Evolutionary conservation across 92 coral and sea anemone species (phyloP).

Genomic region (Desmophyllum pertusum): DNA sequence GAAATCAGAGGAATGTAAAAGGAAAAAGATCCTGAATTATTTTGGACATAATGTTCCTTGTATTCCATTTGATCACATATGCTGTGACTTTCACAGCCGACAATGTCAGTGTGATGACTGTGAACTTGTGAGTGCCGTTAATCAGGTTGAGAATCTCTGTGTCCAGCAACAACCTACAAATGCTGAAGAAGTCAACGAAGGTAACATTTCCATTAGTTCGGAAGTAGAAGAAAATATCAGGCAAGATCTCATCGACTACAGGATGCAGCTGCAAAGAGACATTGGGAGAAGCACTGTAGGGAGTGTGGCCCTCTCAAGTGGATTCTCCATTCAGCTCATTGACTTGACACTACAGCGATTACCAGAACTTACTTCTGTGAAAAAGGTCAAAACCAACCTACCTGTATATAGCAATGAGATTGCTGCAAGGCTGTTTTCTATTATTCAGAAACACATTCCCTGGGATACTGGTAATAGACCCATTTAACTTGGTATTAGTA

Average conservation of each 20-base stretch:
- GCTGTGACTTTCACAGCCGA: constrained; percentile 52
- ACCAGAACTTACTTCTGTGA: constrained; percentile 6
- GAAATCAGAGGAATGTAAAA: constrained; percentile 28
- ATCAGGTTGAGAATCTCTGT: background rate
- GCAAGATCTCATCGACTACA: background rate
- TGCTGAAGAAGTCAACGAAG: background rate
- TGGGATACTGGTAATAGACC: no score
- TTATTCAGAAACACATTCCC: constrained; percentile 13
- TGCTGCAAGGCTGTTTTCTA: background rate
- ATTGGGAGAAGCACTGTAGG: constrained; percentile 3
- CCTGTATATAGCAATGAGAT: constrained; percentile 1
- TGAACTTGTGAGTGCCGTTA: background rate
- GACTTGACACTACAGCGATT: background rate
- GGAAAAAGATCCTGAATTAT: constrained; percentile 50
- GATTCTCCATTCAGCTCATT: constrained; percentile 8
- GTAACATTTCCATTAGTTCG: background rate
- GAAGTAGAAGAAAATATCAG: background rate
- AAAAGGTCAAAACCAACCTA: background rate
- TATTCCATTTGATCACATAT: constrained; percentile 24
- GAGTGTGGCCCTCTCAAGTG: background rate
- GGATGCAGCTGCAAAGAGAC: background rate
- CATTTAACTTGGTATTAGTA: no score
- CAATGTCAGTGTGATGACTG: constrained; percentile 58
- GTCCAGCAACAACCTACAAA: background rate
- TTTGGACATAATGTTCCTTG: constrained; percentile 41